A percentile compares a stretch with the other conserved stretches of the same genome.
Conservation (phyloP, 1,140 invertebrate species). For the Grapholita molesta region DNA sequence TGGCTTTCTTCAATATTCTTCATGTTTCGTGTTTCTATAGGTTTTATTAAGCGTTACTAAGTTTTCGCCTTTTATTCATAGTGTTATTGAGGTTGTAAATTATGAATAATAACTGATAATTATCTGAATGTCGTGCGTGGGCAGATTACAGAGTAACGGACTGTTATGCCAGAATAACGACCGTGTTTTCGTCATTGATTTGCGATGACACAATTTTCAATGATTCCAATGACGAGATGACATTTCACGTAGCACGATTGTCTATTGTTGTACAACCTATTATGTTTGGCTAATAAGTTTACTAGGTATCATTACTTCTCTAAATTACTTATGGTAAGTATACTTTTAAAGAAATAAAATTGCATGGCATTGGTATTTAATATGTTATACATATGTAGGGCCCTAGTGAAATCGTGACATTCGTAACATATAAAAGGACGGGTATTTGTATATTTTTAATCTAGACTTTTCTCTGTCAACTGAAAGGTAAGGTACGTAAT, state of each 20-base stretch:
- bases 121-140: conserved; percentile 13
- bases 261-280: neutral
- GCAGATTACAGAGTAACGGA: neutral
- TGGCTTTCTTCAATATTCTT: conserved; percentile 48
- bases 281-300: neutral
- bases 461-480: no score
- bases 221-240: neutral
- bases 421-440: no score
- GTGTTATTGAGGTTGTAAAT: conserved; percentile 4
- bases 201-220: conserved; percentile 4
- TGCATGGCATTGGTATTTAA: no score
- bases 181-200: conserved; percentile 4
- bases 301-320: neutral
- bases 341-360: neutral
- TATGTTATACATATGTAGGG: no score
- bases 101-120: conserved; percentile 12
- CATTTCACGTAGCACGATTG: neutral
- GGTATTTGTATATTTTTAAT: no score
- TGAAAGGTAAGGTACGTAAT: no score
- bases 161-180: conserved; percentile 4
- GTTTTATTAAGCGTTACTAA: conserved; percentile 37
- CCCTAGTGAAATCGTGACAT: no score
- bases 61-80: conserved; percentile 26
- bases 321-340: neutral
- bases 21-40: conserved; percentile 24